Evolutionary conservation across 2,113 vertebrate species (phyloP).

Genomic region (Bubo scandiacus): DNA sequence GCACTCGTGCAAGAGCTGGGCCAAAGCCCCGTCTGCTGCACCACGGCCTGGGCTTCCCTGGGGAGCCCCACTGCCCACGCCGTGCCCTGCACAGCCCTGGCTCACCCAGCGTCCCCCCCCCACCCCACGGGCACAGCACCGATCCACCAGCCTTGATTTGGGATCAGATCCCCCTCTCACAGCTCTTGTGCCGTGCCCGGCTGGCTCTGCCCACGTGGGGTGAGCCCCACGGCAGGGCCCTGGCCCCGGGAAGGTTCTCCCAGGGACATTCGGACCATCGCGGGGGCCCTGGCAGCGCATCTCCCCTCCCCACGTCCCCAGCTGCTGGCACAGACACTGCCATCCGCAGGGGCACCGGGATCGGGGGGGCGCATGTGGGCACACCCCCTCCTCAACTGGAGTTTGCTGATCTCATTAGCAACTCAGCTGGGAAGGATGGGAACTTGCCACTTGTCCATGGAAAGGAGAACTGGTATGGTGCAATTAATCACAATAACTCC

Average conservation of each 20-base stretch:
- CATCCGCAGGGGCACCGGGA: accelerated
- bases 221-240: background rate
- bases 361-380: accelerated
- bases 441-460: background rate
- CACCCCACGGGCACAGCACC: accelerated
- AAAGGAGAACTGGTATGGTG: background rate
- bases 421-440: background rate
- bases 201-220: accelerated
- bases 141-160: background rate
- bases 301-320: background rate
- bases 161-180: background rate
- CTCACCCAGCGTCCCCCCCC: background rate
- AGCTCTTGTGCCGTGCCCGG: background rate
- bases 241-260: background rate
- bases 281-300: accelerated
- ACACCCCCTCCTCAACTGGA: background rate
- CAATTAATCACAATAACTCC: constrained; percentile 51
- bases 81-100: accelerated
- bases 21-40: background rate
- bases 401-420: background rate
- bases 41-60: accelerated
- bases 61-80: background rate
- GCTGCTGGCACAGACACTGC: background rate
- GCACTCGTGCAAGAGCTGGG: background rate
- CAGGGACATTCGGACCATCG: background rate